Evolutionary conservation across 2,888 invertebrate genomes (phyloP), one percentile per base, ranked within the genome.

Genomic region (Thera obeliscata): DNA sequence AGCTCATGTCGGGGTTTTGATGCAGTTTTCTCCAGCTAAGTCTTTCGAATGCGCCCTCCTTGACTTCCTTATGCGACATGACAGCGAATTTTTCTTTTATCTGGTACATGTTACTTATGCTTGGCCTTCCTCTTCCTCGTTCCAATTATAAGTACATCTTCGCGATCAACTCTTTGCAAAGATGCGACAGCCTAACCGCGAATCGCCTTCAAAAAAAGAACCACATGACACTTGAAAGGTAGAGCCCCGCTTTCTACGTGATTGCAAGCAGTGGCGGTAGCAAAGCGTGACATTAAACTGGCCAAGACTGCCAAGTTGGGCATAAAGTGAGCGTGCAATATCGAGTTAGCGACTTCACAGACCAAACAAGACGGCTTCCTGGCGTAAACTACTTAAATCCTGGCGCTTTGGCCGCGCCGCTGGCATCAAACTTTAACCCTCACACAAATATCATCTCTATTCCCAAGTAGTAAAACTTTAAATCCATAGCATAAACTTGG

Each of bases 341-440:
- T 88, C 90, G 87, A 91, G 92, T 91, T 90, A 91, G 88, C 82
- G 81, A 88, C 82, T 87, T 85, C 80, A 81, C 83, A 84, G 84
- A 84, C 87, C 87, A 87, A 87, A 87, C 87, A 87, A 85, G 86
- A 81, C 80, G 78, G 79, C 80, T 80, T 77, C 71, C 72, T 82
- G 84, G 77, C 83, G 85, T 87, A 90, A 91, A 92, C 91, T 90
- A 91, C 91, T 93, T 91, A 91, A 89, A 90, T 88, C 89, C 90
- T 87, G 87, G 86, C 85, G 85, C 85, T 82, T 83, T 78, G 77
- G 77, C 72, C 74, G 54, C 73, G 76, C 79, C 76, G 75, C 79
- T 77, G 76, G 82, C 83, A 74, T 73, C 69, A 76, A 82, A 84
- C 82, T 83, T 81, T 70, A 72, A 61, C 70, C 66, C 69, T 74